Base-by-base conservation (phyloP, 2,888 invertebrate species). In the Nyleta sp. region DNA sequence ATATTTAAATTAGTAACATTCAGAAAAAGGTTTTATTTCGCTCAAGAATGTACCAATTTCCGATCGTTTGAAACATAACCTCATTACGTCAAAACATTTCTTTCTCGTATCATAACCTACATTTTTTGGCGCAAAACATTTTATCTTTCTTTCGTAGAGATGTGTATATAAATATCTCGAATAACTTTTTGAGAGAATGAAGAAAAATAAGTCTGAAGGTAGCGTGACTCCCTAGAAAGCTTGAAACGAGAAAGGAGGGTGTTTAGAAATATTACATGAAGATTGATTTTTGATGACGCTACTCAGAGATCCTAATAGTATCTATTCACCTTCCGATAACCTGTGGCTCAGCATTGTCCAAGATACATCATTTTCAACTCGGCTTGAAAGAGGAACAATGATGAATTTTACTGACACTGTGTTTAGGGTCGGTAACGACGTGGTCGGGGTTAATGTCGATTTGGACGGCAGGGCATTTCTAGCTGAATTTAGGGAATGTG, bases 381-480 rank as follows among this genome's bases (percentile, higher is more conserved):
- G n/a, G 42, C 53, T n/a, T 10, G 28, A 22, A 55, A 20, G 50
- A 62, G 42, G 40, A 70, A 57, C 50, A 57, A 70, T 70, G 75
- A 70, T 76, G 62, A 70, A 76, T 76, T 64, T 76, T 44, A 64
- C 64, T 57, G 75, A 57, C 75, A 64, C 33, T 15, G 17, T 68
- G 48, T 64, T 57, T 64, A 38, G 75, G 75, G 75, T 57, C 28
- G 60, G 50, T 35, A 50, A 64, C 38, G 64, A 64, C 35, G 28
- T 57, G 57, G 70, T 52, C 2, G 48, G 55, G 70, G 75, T 70
- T 76, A 76, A 76, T 70, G 75, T 57, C 57, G 64, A 76, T 76
- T 76, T 53, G 42, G 59, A 20, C 57, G 24, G 52, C n/a, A 22
- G 44, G 64, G 68, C 62, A 65, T 65, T 75, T 68, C 28, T 15